Conservation (phyloP, 2,888 invertebrate genomes). For the Cephus nigrinus region DNA sequence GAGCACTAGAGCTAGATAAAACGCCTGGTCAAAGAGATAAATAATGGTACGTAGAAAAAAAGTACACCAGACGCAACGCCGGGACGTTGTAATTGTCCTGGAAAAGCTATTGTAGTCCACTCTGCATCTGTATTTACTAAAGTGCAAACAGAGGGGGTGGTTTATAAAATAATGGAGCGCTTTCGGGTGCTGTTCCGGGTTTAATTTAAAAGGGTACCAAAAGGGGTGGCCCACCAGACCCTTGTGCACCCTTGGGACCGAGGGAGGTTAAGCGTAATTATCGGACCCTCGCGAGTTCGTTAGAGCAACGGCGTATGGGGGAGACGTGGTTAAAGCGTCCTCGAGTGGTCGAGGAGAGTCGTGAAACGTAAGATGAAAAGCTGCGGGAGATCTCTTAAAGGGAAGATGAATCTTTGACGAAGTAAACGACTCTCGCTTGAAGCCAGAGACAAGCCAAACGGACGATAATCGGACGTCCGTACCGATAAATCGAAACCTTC, state of each 20-base stretch:
- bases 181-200: constrained; percentile 21
- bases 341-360: background rate
- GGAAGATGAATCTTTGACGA: background rate
- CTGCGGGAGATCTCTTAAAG: background rate
- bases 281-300: constrained; percentile 31
- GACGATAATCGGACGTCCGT: background rate
- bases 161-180: constrained; percentile 38
- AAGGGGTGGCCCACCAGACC: constrained; percentile 21
- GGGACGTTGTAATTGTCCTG: background rate
- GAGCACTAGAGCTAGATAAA: background rate
- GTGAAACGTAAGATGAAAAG: background rate
- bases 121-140: background rate
- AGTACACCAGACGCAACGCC: background rate
- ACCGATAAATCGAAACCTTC: background rate
- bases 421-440: background rate
- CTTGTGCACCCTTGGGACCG: constrained; percentile 1
- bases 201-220: constrained; percentile 33
- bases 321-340: background rate
- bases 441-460: background rate
- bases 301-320: constrained; percentile 16
- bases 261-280: constrained; percentile 30
- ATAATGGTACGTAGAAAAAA: background rate
- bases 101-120: background rate
- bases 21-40: background rate
- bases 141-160: constrained; percentile 34